phyloP scores from a whole-genome alignment of 2,113 vertebrate genomes.

The Osmerus mordax region DNA sequence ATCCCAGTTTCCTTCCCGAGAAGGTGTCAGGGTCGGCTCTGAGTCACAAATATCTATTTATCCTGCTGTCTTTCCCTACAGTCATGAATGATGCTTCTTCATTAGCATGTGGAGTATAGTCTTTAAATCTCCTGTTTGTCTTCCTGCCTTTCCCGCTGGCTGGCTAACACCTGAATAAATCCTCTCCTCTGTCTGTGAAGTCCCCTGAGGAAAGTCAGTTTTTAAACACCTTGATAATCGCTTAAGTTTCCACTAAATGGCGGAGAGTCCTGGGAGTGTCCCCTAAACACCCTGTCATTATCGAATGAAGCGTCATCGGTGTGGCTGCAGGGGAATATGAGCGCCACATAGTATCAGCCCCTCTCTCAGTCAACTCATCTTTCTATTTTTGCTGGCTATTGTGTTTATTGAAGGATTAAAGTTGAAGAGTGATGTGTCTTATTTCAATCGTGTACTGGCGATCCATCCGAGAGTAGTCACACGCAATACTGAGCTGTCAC shows the following conservation, averaged over 20 bases:
- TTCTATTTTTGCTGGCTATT: slow-evolving; percentile 28
- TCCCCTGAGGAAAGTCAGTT: slow-evolving; percentile 21
- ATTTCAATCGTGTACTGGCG: slow-evolving; percentile 37
- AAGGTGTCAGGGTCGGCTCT: slow-evolving; percentile 6
- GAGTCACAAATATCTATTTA: slow-evolving; percentile 55
- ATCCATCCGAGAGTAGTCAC: slow-evolving; percentile 35
- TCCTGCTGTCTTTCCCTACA: slow-evolving; percentile 37
- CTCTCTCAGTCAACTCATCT: slow-evolving; percentile 51
- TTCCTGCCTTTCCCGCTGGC: no score
- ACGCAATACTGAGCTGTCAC: slow-evolving; percentile 65
- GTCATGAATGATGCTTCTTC: slow-evolving; percentile 61
- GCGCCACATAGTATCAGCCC: slow-evolving; percentile 54
- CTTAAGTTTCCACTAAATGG: slow-evolving; percentile 38
- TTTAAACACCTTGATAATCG: slow-evolving; percentile 48
- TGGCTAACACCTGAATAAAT: slow-evolving; percentile 54
- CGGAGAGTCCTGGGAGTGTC: slow-evolving; percentile 37
- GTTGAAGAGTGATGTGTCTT: slow-evolving; percentile 56
- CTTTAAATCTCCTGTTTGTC: slow-evolving; percentile 49
- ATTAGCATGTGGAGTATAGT: slow-evolving; percentile 48
- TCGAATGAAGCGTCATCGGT: slow-evolving; percentile 62
- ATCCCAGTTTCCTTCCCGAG: not conserved
- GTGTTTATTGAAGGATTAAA: slow-evolving; percentile 61
- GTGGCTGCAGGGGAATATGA: slow-evolving; percentile 53
- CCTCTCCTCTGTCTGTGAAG: slow-evolving; percentile 14
- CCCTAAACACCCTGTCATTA: slow-evolving; percentile 58